Evolutionary conservation across 2,113 vertebrate genomes (phyloP), one percentile per base, ranked within the genome.

Genomic region (Tauraco erythrolophus): DNA sequence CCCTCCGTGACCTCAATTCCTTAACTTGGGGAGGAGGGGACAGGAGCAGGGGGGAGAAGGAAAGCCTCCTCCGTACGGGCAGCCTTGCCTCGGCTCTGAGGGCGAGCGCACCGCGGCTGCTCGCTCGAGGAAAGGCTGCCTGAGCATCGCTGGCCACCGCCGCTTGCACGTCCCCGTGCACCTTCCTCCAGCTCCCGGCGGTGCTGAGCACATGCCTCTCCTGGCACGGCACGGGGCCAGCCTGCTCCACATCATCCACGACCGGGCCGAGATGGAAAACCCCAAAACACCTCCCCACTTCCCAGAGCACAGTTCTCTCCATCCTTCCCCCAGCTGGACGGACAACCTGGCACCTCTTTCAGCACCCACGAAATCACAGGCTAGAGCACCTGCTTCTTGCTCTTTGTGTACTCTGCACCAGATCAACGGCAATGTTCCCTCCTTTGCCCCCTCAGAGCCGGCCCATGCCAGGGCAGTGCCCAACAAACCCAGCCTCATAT

Each of bases 1-100:
- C 97, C 94, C 83, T 95, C 96, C 45, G 46, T 94, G 97, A 96
- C 96, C 97, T 98, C 97, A 8, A 96, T 97, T 97, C 77, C 97
- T 71, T 74, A 95, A 90, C 94, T 95, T 97, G 72, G 93, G 92
- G 88, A 85, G 94, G 93, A n/a, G 93, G 85, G 85, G 74, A 88
- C 6, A 30, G 57, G 61, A 79, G 88, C 61, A 43, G 28, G 14
- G 43, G 46, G 50, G 61, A 56, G 65, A 90, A 92, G 85, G 71
- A 22, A 48, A 65, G 64, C 84, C 83, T 88, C 90, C 24, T 37
- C 87, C 11, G 0, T 68, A 57, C 50, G 69, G 89, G 76, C n/a
- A 92, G 95, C 94, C 94, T 39, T 8, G 43, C 74, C 93, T 50
- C 56, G 19, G 88, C 90, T 71, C 89, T 6, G 3, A 19, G 21